Evolutionary conservation across 2,888 invertebrate species (phyloP).

Genomic region (Conomelus anceps): DNA sequence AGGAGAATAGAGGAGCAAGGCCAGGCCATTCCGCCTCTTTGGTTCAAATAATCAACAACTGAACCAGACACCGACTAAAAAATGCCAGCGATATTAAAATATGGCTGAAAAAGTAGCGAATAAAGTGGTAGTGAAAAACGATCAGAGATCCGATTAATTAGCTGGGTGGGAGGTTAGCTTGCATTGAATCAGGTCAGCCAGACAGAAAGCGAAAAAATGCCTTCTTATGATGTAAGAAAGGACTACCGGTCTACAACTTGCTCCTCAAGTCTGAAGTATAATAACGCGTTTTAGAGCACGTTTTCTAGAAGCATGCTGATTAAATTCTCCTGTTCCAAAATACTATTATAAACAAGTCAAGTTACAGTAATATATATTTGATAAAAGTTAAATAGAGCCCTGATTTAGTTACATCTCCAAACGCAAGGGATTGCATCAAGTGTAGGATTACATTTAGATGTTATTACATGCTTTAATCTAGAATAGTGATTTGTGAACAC

Average conservation of each 20-base stretch:
- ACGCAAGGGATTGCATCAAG: too few relatives aligned
- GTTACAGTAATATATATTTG: too few relatives aligned
- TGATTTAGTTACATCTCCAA: too few relatives aligned
- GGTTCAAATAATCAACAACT: neutral
- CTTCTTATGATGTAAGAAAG: neutral
- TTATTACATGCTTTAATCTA: too few relatives aligned
- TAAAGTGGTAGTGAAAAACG: neutral
- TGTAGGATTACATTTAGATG: too few relatives aligned
- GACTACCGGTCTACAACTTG: neutral
- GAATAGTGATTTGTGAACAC: too few relatives aligned
- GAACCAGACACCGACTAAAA: neutral
- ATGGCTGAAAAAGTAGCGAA: neutral
- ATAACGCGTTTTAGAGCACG: neutral
- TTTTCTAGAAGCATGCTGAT: too few relatives aligned
- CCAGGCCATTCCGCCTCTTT: too few relatives aligned
- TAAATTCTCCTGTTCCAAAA: too few relatives aligned
- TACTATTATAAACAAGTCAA: too few relatives aligned
- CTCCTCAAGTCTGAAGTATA: neutral
- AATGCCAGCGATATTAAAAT: neutral
- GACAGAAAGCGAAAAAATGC: neutral
- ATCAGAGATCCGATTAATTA: neutral
- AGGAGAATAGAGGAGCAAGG: neutral
- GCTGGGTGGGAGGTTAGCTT: neutral
- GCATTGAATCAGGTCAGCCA: neutral
- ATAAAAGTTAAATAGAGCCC: too few relatives aligned